phyloP scores from a whole-genome alignment of 2,113 vertebrate genomes.

The Anguilla japonica region DNA sequence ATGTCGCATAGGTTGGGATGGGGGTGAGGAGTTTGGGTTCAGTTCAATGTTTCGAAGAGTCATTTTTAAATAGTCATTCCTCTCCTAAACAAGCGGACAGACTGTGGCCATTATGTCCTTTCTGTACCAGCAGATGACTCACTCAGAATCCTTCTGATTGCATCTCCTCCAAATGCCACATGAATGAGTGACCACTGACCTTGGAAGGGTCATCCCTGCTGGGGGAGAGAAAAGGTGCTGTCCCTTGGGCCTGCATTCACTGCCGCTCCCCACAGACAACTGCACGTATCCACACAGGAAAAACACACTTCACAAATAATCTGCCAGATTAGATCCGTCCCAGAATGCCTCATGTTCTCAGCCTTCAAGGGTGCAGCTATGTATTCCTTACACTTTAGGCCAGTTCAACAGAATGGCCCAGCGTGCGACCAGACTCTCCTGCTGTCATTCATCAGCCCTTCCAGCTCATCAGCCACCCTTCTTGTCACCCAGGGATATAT shows the following conservation, averaged over 20 bases:
- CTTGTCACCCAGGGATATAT: conserved; percentile 46
- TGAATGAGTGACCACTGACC: neutral
- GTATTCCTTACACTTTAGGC: neutral
- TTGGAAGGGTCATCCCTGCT: neutral
- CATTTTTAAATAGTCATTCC: neutral
- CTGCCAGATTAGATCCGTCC: conserved; percentile 9
- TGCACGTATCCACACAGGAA: neutral
- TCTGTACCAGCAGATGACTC: neutral
- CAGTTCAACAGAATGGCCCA: neutral
- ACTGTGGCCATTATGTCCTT: neutral
- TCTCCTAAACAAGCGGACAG: neutral
- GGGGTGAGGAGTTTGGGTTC: neutral
- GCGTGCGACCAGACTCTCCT: neutral
- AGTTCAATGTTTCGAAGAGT: neutral
- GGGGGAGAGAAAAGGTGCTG: conserved; percentile 22
- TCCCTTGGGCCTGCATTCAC: conserved; percentile 29
- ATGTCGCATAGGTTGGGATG: no score
- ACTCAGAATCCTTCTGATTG: neutral
- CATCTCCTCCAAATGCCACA: neutral
- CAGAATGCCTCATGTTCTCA: neutral
- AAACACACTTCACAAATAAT: conserved; percentile 29
- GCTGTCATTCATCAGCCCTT: neutral
- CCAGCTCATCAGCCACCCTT: neutral
- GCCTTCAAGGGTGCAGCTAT: neutral
- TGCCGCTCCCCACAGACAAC: conserved; percentile 34